These are phyloP conservation scores for Goniozus legneri DNA, from an alignment of 1,140 invertebrate genomes.

Conservation along the genomic window DNA sequence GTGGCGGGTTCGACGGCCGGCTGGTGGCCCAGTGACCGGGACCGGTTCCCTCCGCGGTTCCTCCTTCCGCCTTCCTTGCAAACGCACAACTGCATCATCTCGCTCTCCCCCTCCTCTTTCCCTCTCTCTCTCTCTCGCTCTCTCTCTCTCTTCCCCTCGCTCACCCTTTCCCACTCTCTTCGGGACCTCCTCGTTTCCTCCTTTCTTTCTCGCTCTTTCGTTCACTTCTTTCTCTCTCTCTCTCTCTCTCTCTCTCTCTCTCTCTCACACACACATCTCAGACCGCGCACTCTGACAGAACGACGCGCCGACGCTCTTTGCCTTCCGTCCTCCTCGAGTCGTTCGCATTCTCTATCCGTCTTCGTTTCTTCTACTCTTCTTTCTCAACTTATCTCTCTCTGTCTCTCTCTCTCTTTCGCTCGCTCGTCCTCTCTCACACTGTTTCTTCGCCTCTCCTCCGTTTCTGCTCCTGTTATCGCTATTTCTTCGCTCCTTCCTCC, in stretches of 20 bases:
- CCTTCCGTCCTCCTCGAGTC: not conserved
- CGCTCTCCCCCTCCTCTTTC: conserved; percentile 27
- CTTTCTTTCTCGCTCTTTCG: conserved; percentile 3
- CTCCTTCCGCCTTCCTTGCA: conserved; percentile 55
- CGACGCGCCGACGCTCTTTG: not conserved
- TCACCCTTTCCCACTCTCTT: too few relatives aligned
- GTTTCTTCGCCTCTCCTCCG: conserved; percentile 13
- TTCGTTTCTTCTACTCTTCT: conserved; percentile 14
- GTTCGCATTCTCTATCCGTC: conserved; percentile 2
- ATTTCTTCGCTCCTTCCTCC: not conserved
- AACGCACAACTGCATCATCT: conserved; percentile 54
- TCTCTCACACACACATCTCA: conserved; percentile 9
- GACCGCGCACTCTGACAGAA: conserved; percentile 1
- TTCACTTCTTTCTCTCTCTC: not conserved
- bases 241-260: conserved; percentile 11
- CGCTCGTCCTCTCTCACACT: conserved; percentile 4
- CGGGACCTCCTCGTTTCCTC: conserved; percentile 8
- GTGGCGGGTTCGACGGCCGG: conserved; percentile 53
- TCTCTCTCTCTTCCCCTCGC: conserved; percentile 16
- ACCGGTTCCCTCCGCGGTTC: conserved; percentile 54
- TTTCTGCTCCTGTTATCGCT: conserved; percentile 14
- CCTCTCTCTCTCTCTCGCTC: conserved; percentile 18
- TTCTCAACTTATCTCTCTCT: too few relatives aligned
- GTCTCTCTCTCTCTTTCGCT: conserved; percentile 1
- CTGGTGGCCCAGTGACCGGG: conserved; percentile 55